Conservation (phyloP, 2,797 vertebrate species). For the Brotula barbata region DNA sequence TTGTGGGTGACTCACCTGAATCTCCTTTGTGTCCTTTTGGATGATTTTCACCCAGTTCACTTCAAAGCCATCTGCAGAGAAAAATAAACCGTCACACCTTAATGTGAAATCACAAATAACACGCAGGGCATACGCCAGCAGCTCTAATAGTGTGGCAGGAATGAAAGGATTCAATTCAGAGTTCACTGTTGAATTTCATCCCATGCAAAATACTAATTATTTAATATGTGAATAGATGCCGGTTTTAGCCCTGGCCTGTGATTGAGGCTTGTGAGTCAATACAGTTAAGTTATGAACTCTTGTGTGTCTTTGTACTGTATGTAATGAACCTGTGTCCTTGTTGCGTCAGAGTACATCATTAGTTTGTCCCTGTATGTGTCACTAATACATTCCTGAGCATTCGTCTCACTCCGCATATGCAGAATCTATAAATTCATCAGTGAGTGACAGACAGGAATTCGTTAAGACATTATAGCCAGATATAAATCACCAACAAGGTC, state of each 20-base stretch:
- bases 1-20: conserved; percentile 69
- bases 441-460: neutral
- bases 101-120: conserved; percentile 60
- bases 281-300: neutral
- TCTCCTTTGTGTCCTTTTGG: conserved; percentile 45
- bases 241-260: conserved; percentile 31
- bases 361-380: conserved; percentile 1
- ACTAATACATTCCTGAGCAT: neutral
- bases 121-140: conserved; percentile 39
- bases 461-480: neutral
- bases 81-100: conserved; percentile 69
- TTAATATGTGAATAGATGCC: conserved; percentile 49
- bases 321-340: neutral
- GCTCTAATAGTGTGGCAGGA: conserved; percentile 59
- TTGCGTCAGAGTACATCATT: neutral
- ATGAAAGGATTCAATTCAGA: conserved; percentile 64
- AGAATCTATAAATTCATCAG: neutral
- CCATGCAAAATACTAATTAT: conserved; percentile 54
- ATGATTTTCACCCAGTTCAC: conserved; percentile 60
- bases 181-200: conserved; percentile 58
- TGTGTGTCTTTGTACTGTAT: too few species aligned
- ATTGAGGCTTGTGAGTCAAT: too few species aligned
- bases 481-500: too few species aligned
- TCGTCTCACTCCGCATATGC: too few species aligned
- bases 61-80: conserved; percentile 72